Percentiles rank a stretch among this genome's conserved stretches.
Evolutionary conservation across 2,888 invertebrate species (phyloP).

Genomic region (Aporophyla nigra): DNA sequence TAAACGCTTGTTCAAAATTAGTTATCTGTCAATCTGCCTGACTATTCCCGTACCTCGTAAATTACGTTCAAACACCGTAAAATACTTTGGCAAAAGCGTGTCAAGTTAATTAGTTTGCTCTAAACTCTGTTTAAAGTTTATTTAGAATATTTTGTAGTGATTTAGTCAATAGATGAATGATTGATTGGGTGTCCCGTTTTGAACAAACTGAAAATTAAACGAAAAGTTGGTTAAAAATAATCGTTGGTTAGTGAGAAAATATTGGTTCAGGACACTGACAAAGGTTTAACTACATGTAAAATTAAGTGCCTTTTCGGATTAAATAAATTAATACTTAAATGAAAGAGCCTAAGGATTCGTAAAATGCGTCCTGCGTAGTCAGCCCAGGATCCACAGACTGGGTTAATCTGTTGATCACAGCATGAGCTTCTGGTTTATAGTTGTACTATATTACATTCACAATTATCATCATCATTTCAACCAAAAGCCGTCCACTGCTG

Average conservation of each 20-base stretch:
- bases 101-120: slow-evolving; percentile 79
- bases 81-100: slow-evolving; percentile 78
- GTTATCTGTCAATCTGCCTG: slow-evolving; percentile 79
- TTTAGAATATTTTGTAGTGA: slow-evolving; percentile 62
- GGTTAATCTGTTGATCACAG: neutral
- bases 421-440: too few relatives aligned
- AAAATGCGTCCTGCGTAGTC: neutral
- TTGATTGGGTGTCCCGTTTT: slow-evolving; percentile 23
- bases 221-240: neutral
- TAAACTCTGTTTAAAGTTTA: slow-evolving; percentile 64
- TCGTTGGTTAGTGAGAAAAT: slow-evolving; percentile 1
- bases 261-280: slow-evolving; percentile 4
- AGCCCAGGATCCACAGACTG: too few relatives aligned
- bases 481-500: too few relatives aligned
- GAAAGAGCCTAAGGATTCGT: neutral
- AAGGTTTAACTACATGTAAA: neutral
- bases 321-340: neutral
- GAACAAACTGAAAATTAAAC: neutral
- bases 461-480: too few relatives aligned
- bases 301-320: neutral
- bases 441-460: too few relatives aligned
- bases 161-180: slow-evolving; percentile 49
- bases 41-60: slow-evolving; percentile 82
- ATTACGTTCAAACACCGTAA: slow-evolving; percentile 81
- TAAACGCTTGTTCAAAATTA: slow-evolving; percentile 83